Conservation (phyloP, 2,113 vertebrate species). For the Pomatorhinus ruficollis region DNA sequence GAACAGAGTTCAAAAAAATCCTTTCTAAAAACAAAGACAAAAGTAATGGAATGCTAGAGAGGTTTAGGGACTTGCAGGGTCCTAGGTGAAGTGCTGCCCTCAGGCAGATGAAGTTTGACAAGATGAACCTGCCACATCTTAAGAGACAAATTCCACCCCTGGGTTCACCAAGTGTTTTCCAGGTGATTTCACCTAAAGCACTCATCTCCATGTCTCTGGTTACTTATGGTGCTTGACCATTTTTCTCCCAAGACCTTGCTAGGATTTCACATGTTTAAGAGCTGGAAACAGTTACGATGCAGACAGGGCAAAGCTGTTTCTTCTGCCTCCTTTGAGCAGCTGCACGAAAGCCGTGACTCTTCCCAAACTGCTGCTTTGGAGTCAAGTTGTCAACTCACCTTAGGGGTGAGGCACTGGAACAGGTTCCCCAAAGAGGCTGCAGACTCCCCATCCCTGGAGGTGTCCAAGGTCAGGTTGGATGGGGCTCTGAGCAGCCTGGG, state of each 20-base stretch:
- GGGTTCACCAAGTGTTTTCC: background rate
- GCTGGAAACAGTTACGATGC: background rate
- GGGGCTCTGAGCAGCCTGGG: background rate
- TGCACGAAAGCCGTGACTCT: background rate
- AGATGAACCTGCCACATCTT: background rate
- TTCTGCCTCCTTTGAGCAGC: background rate
- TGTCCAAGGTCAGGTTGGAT: background rate
- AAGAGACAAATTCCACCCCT: background rate
- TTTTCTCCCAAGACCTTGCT: background rate
- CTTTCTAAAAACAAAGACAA: background rate
- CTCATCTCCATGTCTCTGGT: background rate
- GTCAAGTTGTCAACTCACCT: background rate
- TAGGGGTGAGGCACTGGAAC: background rate
- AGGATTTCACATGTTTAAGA: background rate
- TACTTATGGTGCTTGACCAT: background rate
- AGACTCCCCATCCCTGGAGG: background rate
- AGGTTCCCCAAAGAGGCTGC: background rate
- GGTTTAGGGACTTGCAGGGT: background rate
- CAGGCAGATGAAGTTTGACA: background rate
- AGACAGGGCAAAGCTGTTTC: background rate
- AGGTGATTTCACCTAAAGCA: background rate
- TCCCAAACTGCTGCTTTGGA: background rate
- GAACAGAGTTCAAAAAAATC: background rate
- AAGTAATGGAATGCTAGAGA: background rate
- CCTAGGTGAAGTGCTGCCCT: background rate